These are phyloP conservation scores for Priocnemis perturbator DNA, from an alignment of 2,888 invertebrate genomes.

Conservation along the genomic window DNA sequence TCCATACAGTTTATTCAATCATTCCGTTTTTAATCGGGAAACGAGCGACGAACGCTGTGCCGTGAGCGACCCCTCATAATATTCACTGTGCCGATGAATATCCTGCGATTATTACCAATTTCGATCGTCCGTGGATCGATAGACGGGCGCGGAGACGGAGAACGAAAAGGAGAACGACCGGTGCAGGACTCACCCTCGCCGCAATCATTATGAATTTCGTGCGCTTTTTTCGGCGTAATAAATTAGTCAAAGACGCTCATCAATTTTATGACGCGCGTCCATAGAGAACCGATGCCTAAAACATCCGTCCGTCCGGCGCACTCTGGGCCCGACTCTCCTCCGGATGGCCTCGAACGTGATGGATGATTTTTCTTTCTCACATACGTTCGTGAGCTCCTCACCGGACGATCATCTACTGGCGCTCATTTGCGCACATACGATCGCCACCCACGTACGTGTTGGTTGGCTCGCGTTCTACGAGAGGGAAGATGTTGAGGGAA, in stretches of 20 bases:
- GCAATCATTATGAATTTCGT: slow-evolving; percentile 69
- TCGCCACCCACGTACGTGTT: slow-evolving; percentile 55
- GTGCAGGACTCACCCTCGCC: slow-evolving; percentile 20
- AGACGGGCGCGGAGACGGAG: slow-evolving; percentile 17
- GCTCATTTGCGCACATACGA: slow-evolving; percentile 55
- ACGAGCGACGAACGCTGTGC: no score
- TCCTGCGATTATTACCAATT: no score
- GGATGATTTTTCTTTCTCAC: slow-evolving; percentile 71
- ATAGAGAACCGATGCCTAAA: slow-evolving; percentile 60
- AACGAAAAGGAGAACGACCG: slow-evolving; percentile 28
- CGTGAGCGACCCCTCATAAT: no score
- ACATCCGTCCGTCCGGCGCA: slow-evolving; percentile 50
- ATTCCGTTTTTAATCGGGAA: no score
- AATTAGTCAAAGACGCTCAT: slow-evolving; percentile 74
- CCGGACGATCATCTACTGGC: slow-evolving; percentile 42
- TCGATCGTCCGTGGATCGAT: background rate
- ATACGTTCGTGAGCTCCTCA: slow-evolving; percentile 37
- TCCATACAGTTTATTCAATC: no score
- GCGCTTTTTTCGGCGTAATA: slow-evolving; percentile 69
- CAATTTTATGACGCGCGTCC: slow-evolving; percentile 69
- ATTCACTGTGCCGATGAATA: no score
- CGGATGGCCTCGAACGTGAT: slow-evolving; percentile 71
- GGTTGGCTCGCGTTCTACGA: slow-evolving; percentile 20
- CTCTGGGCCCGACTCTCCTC: slow-evolving; percentile 37
- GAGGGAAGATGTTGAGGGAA: no score